These are phyloP conservation scores for Florisuga fusca DNA, from an alignment of 2,797 vertebrate genomes.

Conservation along the genomic window DNA sequence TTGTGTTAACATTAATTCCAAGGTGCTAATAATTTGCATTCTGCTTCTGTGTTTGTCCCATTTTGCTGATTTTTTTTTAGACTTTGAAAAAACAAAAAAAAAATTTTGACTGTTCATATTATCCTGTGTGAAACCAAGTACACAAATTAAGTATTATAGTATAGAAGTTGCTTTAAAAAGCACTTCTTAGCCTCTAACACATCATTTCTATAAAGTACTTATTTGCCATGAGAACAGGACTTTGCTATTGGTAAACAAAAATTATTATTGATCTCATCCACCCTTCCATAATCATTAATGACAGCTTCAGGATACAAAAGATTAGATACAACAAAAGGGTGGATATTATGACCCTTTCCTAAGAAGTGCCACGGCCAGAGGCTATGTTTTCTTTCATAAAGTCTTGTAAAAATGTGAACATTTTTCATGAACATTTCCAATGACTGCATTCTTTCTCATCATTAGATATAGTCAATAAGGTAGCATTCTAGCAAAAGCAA, in stretches of 20 bases:
- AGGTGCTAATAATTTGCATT: not conserved
- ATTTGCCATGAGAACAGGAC: not conserved
- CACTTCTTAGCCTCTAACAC: not conserved
- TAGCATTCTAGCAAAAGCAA: not conserved
- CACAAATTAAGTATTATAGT: not conserved
- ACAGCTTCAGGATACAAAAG: not conserved
- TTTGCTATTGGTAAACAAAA: not conserved
- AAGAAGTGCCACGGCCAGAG: not conserved
- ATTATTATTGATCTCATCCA: not conserved
- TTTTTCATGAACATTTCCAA: too few species aligned
- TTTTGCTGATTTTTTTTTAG: not conserved
- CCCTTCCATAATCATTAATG: not conserved
- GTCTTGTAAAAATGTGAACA: not conserved
- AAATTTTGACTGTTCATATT: not conserved
- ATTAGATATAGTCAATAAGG: not conserved
- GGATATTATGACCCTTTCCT: not conserved
- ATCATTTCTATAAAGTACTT: not conserved
- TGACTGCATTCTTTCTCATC: not conserved
- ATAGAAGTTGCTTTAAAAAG: not conserved
- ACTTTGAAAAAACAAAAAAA: not conserved
- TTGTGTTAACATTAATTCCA: not conserved
- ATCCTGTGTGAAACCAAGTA: not conserved
- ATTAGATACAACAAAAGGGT: not conserved
- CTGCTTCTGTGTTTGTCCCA: not conserved
- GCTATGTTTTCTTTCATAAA: not conserved